Base-by-base conservation (phyloP, 2,113 vertebrate species). In the Rhinopomastus cyanomelas region DNA sequence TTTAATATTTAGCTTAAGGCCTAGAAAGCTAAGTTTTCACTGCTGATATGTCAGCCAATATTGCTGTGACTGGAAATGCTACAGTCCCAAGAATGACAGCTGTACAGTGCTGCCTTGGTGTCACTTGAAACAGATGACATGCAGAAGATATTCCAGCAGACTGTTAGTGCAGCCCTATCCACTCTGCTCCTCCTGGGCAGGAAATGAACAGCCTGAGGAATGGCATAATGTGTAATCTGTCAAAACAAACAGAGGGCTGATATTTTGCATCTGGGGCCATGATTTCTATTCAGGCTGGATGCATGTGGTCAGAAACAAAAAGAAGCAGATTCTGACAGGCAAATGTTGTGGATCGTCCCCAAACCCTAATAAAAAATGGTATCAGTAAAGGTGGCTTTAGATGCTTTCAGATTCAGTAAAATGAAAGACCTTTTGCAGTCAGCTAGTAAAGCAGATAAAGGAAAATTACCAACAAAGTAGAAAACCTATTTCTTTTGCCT, bases 361-460 rank as follows among this genome's bases (percentile, higher is more conserved):
- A 68, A 20, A 4, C 29, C 20, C 59, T 29, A 81, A 81, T 49
- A 57, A 86, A 81, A 92, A 68, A 30, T 4, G 9, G 16, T 51
- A 51, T 81, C 53, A 88, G 55, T 18, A 61, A 78, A 83, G 80
- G 59, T 81, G 57, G 14, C 81, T 53, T 83, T 92, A 89, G 82
- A 79, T 65, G 37, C 39, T 42, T 75, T 64, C 64, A 37, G 66
- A 91, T 78, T 34, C 71, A 30, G 92, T 42, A 72, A 80, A 61
- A 72, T 20, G 16, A 60, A 86, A 78, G 81, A 30, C 21, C 61
- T 83, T 85, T 85, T 84, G 71, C 52, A 83, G 57, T 57, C 74
- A 76, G 74, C 42, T 88, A 86, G 73, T 86, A 88, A 85, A 91
- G 64, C 53, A 85, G 75, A 91, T 91, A 93, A 51, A 87, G 69